A percentile compares a stretch with the other conserved stretches of the same genome.
phyloP scores from a whole-genome alignment of 2,113 vertebrate genomes.

The Alethe diademata region DNA sequence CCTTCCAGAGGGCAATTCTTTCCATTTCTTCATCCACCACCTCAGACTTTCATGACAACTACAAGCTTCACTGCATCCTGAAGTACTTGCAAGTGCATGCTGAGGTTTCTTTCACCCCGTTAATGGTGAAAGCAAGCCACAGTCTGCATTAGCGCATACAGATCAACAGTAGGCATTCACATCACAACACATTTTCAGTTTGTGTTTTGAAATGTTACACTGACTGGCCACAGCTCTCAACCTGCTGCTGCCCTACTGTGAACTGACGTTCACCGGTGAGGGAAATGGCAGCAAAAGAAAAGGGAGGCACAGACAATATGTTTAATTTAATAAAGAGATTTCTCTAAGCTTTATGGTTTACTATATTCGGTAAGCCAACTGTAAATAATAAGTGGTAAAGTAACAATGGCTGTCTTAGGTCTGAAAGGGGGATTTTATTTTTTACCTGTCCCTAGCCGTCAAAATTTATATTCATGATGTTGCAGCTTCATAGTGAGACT shows the following conservation, averaged over 20 bases:
- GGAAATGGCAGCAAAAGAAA: background rate
- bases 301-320: background rate
- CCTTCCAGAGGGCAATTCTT: background rate
- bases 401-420: background rate
- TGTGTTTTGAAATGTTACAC: conserved; percentile 41
- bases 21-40: background rate
- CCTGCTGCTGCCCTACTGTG: background rate
- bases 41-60: conserved; percentile 1
- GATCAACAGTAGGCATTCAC: conserved; percentile 25
- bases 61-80: conserved; percentile 17
- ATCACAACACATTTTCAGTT: conserved; percentile 52
- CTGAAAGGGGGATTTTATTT: background rate
- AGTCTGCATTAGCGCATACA: background rate
- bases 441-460: background rate
- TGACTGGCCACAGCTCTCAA: background rate
- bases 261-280: background rate
- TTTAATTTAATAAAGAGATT: conserved; percentile 5
- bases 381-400: background rate
- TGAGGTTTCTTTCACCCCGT: conserved; percentile 29
- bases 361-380: background rate
- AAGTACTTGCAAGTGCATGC: conserved; percentile 3
- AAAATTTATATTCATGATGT: background rate
- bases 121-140: conserved; percentile 17
- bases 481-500: background rate
- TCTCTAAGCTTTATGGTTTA: background rate